Evolutionary conservation across 2,888 invertebrate genomes (phyloP).

Genomic region (Mesochorus sp.): DNA sequence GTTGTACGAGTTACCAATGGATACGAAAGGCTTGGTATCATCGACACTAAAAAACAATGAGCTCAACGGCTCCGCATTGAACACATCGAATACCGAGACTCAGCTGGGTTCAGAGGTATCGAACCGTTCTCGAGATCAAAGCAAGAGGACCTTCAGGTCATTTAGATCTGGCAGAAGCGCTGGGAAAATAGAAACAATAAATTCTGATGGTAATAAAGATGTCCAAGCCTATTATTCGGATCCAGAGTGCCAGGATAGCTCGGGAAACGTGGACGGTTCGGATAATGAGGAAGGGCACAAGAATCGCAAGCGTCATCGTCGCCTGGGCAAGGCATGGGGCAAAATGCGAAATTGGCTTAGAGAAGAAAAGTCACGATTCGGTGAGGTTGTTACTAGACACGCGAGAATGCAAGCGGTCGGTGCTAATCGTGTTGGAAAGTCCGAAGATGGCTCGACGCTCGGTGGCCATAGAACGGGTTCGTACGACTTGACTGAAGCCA

Average conservation of each 20-base stretch:
- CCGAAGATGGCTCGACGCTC: conserved; percentile 40
- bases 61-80: neutral
- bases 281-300: conserved; percentile 45
- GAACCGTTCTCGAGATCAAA: conserved; percentile 6
- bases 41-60: conserved; percentile 10
- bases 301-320: conserved; percentile 63
- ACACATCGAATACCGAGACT: neutral
- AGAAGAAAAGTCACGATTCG: conserved; percentile 75
- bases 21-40: conserved; percentile 12
- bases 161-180: conserved; percentile 51
- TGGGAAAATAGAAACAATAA: conserved; percentile 23
- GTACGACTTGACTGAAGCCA: conserved; percentile 76
- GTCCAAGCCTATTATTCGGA: conserved; percentile 70
- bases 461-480: conserved; percentile 69
- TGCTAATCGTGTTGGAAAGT: conserved; percentile 64
- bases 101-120: neutral
- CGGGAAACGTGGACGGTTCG: conserved; percentile 13
- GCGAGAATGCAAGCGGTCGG: conserved; percentile 76
- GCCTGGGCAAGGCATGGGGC: conserved; percentile 76
- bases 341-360: conserved; percentile 77
- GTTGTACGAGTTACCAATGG: conserved; percentile 56
- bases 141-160: conserved; percentile 25
- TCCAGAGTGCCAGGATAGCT: conserved; percentile 67
- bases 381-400: conserved; percentile 76
- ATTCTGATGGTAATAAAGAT: conserved; percentile 12